Percentiles rank a stretch among this genome's conserved stretches.
Evolutionary conservation across 2,888 invertebrate genomes (phyloP).

Genomic region (Melanostoma mellinum): DNA sequence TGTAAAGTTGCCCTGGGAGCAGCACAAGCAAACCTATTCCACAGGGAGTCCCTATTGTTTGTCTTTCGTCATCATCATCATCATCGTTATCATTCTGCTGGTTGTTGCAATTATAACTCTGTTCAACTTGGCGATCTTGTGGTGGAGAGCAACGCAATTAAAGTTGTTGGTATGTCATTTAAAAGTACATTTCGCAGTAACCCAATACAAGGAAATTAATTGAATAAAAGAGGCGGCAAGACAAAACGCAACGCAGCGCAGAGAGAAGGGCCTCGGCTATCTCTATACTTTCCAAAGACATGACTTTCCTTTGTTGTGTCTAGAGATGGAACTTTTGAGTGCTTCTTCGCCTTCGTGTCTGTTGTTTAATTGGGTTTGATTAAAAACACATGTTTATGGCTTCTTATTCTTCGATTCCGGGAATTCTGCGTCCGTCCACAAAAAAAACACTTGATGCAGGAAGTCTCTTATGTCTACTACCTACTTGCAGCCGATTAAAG

Average conservation of each 20-base stretch:
- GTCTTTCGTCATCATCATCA: constrained; percentile 33
- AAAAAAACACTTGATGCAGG: constrained; percentile 24
- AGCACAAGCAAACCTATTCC: constrained; percentile 8
- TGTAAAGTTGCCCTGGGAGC: constrained; percentile 17
- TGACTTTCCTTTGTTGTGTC: constrained; percentile 26
- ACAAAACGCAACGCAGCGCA: not conserved
- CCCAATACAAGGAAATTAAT: constrained; percentile 46
- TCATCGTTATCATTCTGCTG: constrained; percentile 16
- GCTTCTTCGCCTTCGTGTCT: constrained; percentile 12
- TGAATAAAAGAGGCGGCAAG: constrained; percentile 40
- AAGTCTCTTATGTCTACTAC: constrained; percentile 22
- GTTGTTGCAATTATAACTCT: constrained; percentile 51
- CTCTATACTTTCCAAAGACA: constrained; percentile 34
- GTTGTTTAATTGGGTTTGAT: constrained; percentile 66
- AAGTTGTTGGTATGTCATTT: constrained; percentile 43
- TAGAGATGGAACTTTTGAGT: no score
- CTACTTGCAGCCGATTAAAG: constrained; percentile 54
- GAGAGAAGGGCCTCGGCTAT: constrained; percentile 28
- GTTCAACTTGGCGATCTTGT: constrained; percentile 42
- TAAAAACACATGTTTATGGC: constrained; percentile 63
- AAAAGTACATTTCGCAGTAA: constrained; percentile 9
- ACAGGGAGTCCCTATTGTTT: constrained; percentile 59
- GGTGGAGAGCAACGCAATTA: constrained; percentile 49
- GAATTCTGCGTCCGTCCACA: constrained; percentile 13
- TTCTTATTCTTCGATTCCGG: constrained; percentile 35